Percentiles rank a stretch among this genome's conserved stretches.
Evolutionary conservation across 2,797 vertebrate genomes (phyloP).

Genomic region (Hippocampus kuda): DNA sequence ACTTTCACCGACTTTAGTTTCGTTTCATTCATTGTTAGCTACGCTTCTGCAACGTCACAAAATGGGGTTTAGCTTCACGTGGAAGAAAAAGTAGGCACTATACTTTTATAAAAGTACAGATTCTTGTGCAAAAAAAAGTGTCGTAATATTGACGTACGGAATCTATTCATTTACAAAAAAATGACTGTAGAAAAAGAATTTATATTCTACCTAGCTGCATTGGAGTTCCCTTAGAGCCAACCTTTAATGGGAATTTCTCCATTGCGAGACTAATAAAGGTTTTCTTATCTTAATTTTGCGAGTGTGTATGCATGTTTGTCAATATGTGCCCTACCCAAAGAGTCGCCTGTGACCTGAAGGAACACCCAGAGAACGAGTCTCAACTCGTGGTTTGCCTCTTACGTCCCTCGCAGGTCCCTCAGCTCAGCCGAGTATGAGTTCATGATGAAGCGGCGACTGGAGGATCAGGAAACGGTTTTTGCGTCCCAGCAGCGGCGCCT

Average conservation of each 20-base stretch:
- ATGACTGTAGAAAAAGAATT: no score
- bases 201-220: no score
- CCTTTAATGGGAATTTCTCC: no score
- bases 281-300: no score
- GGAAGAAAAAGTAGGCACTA: not conserved
- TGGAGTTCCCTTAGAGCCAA: no score
- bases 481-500: conserved; percentile 82
- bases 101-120: no score
- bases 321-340: no score
- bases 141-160: no score
- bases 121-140: no score
- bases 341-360: not conserved
- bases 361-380: not conserved
- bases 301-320: no score
- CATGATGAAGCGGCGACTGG: conserved; percentile 98
- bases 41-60: not conserved
- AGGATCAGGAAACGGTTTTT: conserved; percentile 95
- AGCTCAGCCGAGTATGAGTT: conserved; percentile 77
- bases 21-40: not conserved
- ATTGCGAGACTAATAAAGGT: no score
- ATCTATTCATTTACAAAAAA: no score
- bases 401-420: conserved; percentile 52
- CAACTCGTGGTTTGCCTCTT: not conserved
- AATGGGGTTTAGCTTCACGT: not conserved
- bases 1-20: not conserved